These are phyloP conservation scores for Penaeus japonicus DNA, from an alignment of 1,140 invertebrate species.

Conservation along the genomic window DNA sequence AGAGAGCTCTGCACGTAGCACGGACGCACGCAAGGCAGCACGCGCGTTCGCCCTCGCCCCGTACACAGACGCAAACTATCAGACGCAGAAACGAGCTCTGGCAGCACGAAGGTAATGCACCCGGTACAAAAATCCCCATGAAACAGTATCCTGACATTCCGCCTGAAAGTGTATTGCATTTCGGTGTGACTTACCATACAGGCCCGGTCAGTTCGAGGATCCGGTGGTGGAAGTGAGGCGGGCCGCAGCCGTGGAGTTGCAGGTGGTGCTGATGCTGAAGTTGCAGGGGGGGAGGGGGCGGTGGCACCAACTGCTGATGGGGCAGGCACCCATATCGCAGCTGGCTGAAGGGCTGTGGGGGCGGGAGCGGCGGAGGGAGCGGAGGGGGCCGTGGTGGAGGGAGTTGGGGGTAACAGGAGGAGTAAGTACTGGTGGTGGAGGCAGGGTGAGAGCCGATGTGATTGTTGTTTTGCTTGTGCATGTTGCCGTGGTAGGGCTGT, in stretches of 20 bases:
- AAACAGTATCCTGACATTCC: too few relatives aligned
- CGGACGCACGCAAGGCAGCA: too few relatives aligned
- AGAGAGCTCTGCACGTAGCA: too few relatives aligned
- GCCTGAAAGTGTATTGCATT: too few relatives aligned
- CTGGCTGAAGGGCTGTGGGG: conserved; percentile 37
- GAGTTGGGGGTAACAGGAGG: background rate
- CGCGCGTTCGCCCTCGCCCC: too few relatives aligned
- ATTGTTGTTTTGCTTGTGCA: background rate
- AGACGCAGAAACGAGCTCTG: too few relatives aligned
- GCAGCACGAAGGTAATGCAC: too few relatives aligned
- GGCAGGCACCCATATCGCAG: conserved; percentile 38
- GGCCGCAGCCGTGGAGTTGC: background rate
- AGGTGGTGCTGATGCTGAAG: background rate
- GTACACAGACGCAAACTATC: too few relatives aligned
- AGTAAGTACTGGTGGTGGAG: background rate
- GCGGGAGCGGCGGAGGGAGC: conserved; percentile 24
- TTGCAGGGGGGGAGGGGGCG: conserved; percentile 19
- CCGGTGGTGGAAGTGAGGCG: background rate
- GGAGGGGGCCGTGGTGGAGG: conserved; percentile 35
- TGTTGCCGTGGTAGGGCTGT: background rate
- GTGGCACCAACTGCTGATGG: conserved; percentile 37
- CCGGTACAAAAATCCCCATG: too few relatives aligned
- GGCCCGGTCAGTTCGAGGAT: background rate
- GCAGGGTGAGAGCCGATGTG: background rate
- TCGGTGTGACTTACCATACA: too few relatives aligned